Conservation (phyloP, 2,888 invertebrate genomes). For the Salpingus planirostris region DNA sequence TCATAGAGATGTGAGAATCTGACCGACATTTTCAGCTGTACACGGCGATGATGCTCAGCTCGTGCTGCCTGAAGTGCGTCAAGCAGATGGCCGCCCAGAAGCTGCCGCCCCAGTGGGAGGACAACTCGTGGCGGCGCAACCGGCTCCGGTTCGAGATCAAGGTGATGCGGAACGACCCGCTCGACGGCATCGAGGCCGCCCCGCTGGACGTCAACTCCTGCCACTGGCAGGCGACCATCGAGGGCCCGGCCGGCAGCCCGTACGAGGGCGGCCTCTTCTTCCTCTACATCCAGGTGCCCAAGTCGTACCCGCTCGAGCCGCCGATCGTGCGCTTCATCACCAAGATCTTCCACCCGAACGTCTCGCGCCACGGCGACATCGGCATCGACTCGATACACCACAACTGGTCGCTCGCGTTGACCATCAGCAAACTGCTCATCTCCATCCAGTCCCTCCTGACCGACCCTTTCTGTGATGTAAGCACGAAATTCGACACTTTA, state of each 20-base stretch:
- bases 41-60: constrained; percentile 61
- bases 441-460: constrained; percentile 82
- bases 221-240: constrained; percentile 91
- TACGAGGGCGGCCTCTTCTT: constrained; percentile 92
- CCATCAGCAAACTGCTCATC: constrained; percentile 79
- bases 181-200: constrained; percentile 75
- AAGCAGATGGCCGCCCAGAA: constrained; percentile 74
- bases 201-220: constrained; percentile 73
- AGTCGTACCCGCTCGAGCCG: constrained; percentile 83
- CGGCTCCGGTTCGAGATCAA: constrained; percentile 67
- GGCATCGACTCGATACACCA: constrained; percentile 92
- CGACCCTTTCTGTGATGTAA: constrained; percentile 78
- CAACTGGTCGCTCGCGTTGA: constrained; percentile 93
- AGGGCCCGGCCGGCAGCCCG: constrained; percentile 85
- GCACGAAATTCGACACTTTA: neutral
- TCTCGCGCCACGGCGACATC: constrained; percentile 90
- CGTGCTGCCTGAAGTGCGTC: constrained; percentile 80
- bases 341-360: constrained; percentile 89
- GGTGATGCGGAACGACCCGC: constrained; percentile 66
- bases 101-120: constrained; percentile 60
- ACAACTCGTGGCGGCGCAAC: constrained; percentile 69
- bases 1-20: no score
- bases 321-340: constrained; percentile 88
- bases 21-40: constrained; percentile 51
- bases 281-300: constrained; percentile 82